Percentiles rank a stretch among this genome's conserved stretches.
phyloP scores from a whole-genome alignment of 2,797 vertebrate species.

The Calcarius lapponicus region DNA sequence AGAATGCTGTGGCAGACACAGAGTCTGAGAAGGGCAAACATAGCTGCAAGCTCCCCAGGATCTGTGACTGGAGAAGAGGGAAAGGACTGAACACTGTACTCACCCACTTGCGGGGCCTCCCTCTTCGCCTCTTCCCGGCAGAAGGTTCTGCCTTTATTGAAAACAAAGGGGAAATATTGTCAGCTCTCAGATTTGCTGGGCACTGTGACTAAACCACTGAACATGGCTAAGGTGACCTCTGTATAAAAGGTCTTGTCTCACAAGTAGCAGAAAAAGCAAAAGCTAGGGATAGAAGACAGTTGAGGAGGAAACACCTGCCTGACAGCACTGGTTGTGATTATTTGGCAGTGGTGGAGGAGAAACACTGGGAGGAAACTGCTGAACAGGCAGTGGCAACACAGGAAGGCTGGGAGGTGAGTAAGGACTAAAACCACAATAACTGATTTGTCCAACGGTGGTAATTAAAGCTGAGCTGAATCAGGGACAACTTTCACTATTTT shows the following conservation, averaged over 20 bases:
- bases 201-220: neutral
- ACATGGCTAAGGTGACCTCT: neutral
- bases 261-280: neutral
- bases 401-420: neutral
- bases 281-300: neutral
- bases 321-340: neutral
- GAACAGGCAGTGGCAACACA: neutral
- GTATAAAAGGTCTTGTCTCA: neutral
- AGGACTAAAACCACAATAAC: neutral
- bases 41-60: neutral
- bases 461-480: neutral
- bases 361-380: neutral
- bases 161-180: neutral
- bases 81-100: neutral
- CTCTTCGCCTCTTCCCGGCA: constrained; percentile 55
- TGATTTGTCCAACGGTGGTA: neutral
- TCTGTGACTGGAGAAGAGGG: neutral
- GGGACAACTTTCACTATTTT: neutral
- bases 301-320: constrained; percentile 10
- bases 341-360: neutral
- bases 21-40: neutral
- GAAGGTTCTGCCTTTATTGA: constrained; percentile 37
- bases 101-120: constrained; percentile 72
- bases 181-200: neutral
- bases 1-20: neutral